Base-by-base conservation (phyloP, 1,140 invertebrate genomes). In the Bombus picipes region DNA sequence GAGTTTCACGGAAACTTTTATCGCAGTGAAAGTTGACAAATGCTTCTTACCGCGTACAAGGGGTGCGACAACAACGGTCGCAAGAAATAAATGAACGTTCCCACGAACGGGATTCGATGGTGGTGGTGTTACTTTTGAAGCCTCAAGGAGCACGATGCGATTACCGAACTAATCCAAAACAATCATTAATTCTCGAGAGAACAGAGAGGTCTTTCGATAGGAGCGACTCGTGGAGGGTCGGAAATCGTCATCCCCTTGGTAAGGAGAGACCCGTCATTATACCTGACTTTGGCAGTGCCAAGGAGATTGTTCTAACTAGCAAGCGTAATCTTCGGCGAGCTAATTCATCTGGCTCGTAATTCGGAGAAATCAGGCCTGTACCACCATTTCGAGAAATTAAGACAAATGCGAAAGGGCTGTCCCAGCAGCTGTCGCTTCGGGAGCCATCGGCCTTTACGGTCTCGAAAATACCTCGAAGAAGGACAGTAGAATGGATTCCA, bases 361-460 rank as follows among this genome's bases (percentile, higher is more conserved):
- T 57, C 66, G 82, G 71, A 66, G 82, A 79, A 84, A 84, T 84
- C 82, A 71, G 53, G 47, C 65, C 37, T 43, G 41, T 34, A 53
- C 47, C 75, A 37, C 37, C 82, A n/a, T 79, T 62, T 22, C 66
- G 22, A 34, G 82, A 59, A 84, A 84, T 84, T 71, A 84, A 84
- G 82, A 84, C 82, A 79, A 84, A 84, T 84, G 82, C 82, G 82
- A 79, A 84, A 84, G 82, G 82, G 65, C 82, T 84, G 82, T 84
- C 82, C 22, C 76, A 4, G 66, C 76, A 79, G 75, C 76, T 84
- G 82, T 84, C 72, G 81, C 68, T 77, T 22, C 81, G 1, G 9
- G n/a, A 18, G 41, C 22, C 10, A 28, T 28, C 41, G 57, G 37
- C 71, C 53, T 25, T 37, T 43, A 15, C 73, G n/a, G 32, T 32